Conservation (phyloP, 1,140 invertebrate genomes). For the Anastatus disparis region DNA sequence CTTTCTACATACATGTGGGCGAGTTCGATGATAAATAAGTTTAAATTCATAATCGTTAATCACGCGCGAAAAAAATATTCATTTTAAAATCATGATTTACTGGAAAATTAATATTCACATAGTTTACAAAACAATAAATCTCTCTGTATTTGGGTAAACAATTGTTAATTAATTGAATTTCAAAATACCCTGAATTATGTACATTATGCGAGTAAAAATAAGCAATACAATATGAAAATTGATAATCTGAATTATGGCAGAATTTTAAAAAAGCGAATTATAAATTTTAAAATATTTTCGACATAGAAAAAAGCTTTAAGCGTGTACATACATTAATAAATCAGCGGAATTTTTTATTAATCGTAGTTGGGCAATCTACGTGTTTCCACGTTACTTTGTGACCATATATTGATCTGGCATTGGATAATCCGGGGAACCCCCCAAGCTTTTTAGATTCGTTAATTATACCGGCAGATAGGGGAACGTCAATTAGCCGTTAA, state of each 20-base stretch:
- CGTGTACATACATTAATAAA: background rate
- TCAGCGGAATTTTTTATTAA: constrained; percentile 6
- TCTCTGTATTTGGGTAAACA: too few relatives aligned
- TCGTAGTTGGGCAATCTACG: background rate
- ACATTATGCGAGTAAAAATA: background rate
- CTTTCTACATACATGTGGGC: background rate
- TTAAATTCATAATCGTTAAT: too few relatives aligned
- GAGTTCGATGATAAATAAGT: constrained; percentile 7
- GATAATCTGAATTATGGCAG: background rate
- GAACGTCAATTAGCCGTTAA: constrained; percentile 27
- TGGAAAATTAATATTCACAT: too few relatives aligned
- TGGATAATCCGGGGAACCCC: constrained; percentile 8
- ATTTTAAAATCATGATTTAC: too few relatives aligned
- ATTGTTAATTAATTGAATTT: too few relatives aligned
- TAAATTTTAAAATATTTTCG: too few relatives aligned
- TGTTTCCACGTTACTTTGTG: background rate
- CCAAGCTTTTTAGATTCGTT: background rate
- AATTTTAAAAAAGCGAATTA: too few relatives aligned
- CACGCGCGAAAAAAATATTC: too few relatives aligned
- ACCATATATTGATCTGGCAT: constrained; percentile 17
- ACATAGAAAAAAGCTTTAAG: background rate
- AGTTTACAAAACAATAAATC: too few relatives aligned
- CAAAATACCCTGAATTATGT: too few relatives aligned
- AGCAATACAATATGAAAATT: background rate
- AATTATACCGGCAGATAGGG: background rate